phyloP scores from a whole-genome alignment of 1,140 invertebrate genomes.

The Heliconius congener region DNA sequence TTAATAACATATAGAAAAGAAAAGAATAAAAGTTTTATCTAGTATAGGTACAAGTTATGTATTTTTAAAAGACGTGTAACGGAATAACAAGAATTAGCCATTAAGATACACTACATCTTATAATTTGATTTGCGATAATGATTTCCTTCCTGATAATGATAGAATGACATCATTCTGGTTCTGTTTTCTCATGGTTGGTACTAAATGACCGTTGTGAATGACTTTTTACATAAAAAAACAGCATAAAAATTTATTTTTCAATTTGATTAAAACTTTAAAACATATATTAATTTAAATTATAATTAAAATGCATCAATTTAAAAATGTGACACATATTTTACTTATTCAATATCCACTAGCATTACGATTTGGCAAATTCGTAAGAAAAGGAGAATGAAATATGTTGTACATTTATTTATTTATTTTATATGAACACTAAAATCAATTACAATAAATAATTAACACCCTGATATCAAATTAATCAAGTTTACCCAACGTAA shows the following conservation, averaged over 20 bases:
- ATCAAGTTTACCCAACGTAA: constrained; percentile 13
- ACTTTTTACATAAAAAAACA: neutral
- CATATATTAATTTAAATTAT: too few species aligned
- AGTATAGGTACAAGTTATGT: too few species aligned
- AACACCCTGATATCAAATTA: neutral
- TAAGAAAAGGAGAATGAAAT: neutral
- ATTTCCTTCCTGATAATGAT: constrained; percentile 12
- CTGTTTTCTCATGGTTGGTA: neutral
- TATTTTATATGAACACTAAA: neutral
- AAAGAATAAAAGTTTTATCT: too few species aligned
- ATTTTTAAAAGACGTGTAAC: neutral
- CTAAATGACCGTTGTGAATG: neutral
- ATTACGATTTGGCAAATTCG: too few species aligned
- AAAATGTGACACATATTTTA: too few species aligned
- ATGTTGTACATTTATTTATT: neutral
- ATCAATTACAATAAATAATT: neutral
- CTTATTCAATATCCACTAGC: too few species aligned
- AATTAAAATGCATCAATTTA: too few species aligned
- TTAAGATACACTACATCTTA: neutral
- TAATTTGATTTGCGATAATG: constrained; percentile 6
- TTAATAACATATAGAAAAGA: too few species aligned
- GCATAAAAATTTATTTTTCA: neutral
- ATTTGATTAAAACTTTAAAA: neutral
- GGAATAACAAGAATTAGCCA: constrained; percentile 4
- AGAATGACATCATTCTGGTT: neutral